phyloP scores from a whole-genome alignment of 2,113 vertebrate genomes.

The Stomatorhinus ivindoensis region DNA sequence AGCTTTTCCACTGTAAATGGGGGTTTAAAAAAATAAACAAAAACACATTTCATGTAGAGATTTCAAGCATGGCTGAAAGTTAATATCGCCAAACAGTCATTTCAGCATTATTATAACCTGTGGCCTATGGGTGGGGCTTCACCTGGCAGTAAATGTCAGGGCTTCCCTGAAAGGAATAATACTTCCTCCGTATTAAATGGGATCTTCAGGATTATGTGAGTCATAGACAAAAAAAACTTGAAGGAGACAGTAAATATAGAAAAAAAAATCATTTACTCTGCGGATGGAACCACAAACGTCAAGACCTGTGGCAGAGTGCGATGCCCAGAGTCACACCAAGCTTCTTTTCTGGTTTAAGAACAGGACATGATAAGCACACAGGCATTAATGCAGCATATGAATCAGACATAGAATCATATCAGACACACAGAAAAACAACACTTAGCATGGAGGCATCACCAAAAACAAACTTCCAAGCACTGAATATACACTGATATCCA shows the following conservation, averaged over 20 bases:
- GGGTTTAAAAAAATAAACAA: slow-evolving; percentile 1
- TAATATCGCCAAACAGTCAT: slow-evolving; percentile 38
- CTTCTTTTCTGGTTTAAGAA: background rate
- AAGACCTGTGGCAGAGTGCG: background rate
- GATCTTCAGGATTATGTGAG: background rate
- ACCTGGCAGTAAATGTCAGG: slow-evolving; percentile 30
- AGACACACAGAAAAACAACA: background rate
- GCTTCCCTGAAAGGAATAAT: background rate
- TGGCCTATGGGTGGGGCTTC: slow-evolving; percentile 27
- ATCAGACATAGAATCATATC: background rate
- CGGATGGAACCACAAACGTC: background rate
- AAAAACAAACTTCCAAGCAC: background rate
- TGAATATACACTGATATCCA: no score
- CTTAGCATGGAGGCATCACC: background rate
- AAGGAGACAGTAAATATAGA: slow-evolving; percentile 4
- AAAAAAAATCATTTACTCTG: background rate
- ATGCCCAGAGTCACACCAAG: background rate
- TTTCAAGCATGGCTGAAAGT: slow-evolving; percentile 41
- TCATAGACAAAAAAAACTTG: background rate
- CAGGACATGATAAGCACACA: background rate
- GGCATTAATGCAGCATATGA: background rate
- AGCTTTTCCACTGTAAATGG: background rate
- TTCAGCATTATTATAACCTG: slow-evolving; percentile 40
- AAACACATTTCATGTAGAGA: slow-evolving; percentile 33
- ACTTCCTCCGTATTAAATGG: slow-evolving; percentile 16